Evolutionary conservation across 2,113 vertebrate genomes (phyloP).

Genomic region (Canis aureus): DNA sequence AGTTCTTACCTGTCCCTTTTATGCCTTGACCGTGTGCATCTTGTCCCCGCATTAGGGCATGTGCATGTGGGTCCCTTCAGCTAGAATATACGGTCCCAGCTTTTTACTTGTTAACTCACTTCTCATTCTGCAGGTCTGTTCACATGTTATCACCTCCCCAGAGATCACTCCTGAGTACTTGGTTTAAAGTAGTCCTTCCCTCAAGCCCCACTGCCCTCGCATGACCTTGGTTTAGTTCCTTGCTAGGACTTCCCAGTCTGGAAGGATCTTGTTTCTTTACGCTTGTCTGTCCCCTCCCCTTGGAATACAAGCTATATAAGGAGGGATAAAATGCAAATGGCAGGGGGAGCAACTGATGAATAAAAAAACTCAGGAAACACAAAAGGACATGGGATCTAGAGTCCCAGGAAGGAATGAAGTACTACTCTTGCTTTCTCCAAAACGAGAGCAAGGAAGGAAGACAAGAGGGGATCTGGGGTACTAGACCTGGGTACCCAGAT

Average conservation of each 20-base stretch:
- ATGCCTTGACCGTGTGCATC: background rate
- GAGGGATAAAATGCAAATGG: background rate
- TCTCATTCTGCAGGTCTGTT: background rate
- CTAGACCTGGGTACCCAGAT: background rate
- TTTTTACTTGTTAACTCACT: background rate
- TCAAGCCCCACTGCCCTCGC: background rate
- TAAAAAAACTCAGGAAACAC: background rate
- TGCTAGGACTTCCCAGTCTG: background rate
- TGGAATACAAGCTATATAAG: background rate
- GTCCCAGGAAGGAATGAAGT: background rate
- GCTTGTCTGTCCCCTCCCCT: background rate
- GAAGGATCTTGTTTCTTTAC: background rate
- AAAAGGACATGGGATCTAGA: background rate
- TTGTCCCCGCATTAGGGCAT: background rate
- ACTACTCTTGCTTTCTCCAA: background rate
- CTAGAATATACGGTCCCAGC: background rate
- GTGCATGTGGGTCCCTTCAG: background rate
- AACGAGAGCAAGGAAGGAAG: background rate
- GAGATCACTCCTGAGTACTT: background rate
- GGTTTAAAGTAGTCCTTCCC: background rate
- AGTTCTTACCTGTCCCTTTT: background rate
- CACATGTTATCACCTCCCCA: background rate
- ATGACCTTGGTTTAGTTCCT: slow-evolving; percentile 3
- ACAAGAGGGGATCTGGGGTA: background rate
- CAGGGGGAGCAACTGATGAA: background rate